Evolutionary conservation across 2,797 vertebrate species (phyloP), one percentile per base, ranked within the genome.

Genomic region (Argya squamiceps): DNA sequence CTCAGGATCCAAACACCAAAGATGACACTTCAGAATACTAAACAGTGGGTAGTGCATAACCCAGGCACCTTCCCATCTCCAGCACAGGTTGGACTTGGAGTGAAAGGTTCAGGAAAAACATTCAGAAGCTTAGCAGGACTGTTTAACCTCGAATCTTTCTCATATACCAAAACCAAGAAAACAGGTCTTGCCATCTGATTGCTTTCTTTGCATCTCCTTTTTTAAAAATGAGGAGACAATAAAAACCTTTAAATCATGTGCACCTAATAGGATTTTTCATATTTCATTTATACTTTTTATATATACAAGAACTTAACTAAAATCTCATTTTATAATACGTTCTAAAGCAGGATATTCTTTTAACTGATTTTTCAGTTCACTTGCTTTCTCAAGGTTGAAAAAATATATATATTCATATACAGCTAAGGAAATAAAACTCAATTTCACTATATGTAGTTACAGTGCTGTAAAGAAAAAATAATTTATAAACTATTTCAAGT

Each of bases 401-500:
- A 93, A 94, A 89, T 90, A 95, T 70, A 91, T 56, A 77, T 76
- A 96, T 92, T 91, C 93, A 88, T 84, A 88, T 58, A 95, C 26
- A 94, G 47, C 65, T 92, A n/a, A 88, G 84, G 97, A 94, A 91
- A 88, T 94, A 91, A 92, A 97, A 90, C 52, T 94, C 84, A 53
- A 36, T 89, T 95, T 82, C 52, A 87, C 84, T 95, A 93, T 89
- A 96, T 88, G 93, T 78, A 93, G 78, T 71, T 91, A 89, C 90
- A 96, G 93, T 93, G 76, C 86, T 84, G 64, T 79, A 77, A 97
- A 91, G 89, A 79, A 93, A 97, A 96, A 97, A 96, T 87, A 96
- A 94, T 94, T 92, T 88, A 94, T 95, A 41, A 94, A 81, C 30
- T 71, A 93, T 96, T 96, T 96, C 76, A 91, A 96, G 81, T 92